These are phyloP conservation scores for Periparus ater DNA, from an alignment of 2,797 vertebrate genomes.

Conservation along the genomic window DNA sequence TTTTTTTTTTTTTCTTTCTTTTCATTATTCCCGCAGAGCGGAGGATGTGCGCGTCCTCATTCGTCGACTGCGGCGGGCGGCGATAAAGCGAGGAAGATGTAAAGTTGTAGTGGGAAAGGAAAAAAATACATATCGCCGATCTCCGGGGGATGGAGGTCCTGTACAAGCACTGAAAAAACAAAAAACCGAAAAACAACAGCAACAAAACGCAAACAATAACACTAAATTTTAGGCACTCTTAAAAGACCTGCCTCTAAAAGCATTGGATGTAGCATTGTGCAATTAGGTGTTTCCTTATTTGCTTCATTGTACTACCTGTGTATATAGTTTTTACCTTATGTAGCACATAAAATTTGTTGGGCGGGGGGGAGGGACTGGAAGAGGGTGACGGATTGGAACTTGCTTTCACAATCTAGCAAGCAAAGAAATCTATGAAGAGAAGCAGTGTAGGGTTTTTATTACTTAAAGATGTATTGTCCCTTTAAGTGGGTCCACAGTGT, in stretches of 20 bases:
- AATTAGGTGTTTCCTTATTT: constrained; percentile 89
- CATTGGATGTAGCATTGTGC: constrained; percentile 98
- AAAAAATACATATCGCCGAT: constrained; percentile 83
- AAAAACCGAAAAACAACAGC: constrained; percentile 62
- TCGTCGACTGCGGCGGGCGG: constrained; percentile 78
- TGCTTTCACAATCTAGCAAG: constrained; percentile 73
- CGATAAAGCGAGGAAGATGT: constrained; percentile 82
- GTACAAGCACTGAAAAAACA: constrained; percentile 90
- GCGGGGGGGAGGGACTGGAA: constrained; percentile 55
- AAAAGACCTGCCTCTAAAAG: constrained; percentile 92
- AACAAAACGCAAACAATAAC: constrained; percentile 80
- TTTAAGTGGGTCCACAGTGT: constrained; percentile 53
- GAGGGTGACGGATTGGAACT: constrained; percentile 43
- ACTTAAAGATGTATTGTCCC: constrained; percentile 79
- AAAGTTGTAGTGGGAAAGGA: constrained; percentile 72
- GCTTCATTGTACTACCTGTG: constrained; percentile 84
- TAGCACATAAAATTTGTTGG: constrained; percentile 78
- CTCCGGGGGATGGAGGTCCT: constrained; percentile 82
- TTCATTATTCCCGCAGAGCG: constrained; percentile 69
- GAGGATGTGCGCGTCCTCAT: constrained; percentile 76
- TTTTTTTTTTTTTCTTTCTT: rapidly evolving
- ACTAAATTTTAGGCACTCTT: constrained; percentile 92
- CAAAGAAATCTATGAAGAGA: constrained; percentile 67
- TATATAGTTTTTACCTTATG: constrained; percentile 82
- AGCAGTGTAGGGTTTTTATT: constrained; percentile 62